Conservation (phyloP, 2,113 vertebrate species). For the Chaetodon auriga region DNA sequence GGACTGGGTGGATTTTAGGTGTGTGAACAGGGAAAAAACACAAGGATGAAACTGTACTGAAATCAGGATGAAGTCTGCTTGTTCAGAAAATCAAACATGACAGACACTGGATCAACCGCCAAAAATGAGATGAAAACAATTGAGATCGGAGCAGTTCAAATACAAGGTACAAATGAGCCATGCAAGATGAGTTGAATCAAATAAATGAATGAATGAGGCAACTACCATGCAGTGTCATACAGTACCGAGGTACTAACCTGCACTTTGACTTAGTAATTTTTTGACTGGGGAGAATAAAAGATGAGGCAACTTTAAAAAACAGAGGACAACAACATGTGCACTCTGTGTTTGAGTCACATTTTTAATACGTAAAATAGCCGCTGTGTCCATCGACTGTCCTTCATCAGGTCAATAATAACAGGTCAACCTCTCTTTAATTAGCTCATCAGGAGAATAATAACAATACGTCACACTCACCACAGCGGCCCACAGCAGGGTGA, state of each 20-base stretch:
- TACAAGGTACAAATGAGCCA: conserved; percentile 35
- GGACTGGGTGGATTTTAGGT: not conserved
- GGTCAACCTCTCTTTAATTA: not conserved
- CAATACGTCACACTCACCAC: conserved; percentile 88
- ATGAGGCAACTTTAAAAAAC: conserved; percentile 55
- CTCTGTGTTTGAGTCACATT: not conserved
- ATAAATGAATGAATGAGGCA: conserved; percentile 14
- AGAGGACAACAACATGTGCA: not conserved
- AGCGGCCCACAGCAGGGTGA: conserved; percentile 89
- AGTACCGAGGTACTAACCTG: conserved; percentile 90
- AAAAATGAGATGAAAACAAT: conserved; percentile 11
- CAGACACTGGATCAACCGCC: not conserved
- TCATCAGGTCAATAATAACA: not conserved
- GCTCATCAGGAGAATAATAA: not conserved
- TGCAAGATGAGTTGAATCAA: conserved; percentile 45
- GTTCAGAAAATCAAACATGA: not conserved
- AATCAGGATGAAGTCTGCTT: not conserved
- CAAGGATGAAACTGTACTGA: not conserved
- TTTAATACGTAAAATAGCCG: not conserved
- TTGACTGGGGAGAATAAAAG: conserved; percentile 88
- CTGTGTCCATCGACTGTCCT: not conserved
- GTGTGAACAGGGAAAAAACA: not conserved
- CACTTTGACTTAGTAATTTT: conserved; percentile 98
- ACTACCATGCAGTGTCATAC: conserved; percentile 36
- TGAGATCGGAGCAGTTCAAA: conserved; percentile 11